A percentile compares a stretch with the other conserved stretches of the same genome.
Conservation (phyloP, 2,888 invertebrate genomes). For the Chrysolina americana region DNA sequence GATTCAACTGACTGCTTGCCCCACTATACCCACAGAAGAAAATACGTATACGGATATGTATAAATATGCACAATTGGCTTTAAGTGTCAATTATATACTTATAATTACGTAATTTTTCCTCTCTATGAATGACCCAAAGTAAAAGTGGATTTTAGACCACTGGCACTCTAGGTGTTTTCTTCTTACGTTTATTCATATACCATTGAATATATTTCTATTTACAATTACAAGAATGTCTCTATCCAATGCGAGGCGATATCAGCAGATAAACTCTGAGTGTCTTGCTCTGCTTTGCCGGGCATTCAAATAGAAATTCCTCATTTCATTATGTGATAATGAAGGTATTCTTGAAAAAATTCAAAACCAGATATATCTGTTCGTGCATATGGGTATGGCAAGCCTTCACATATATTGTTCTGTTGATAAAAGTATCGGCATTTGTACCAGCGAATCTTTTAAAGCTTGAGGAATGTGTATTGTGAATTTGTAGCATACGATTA, state of each 20-base stretch:
- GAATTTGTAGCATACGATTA: conserved; percentile 9
- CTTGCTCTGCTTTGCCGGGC: conserved; percentile 23
- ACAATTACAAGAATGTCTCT: conserved; percentile 50
- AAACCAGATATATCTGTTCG: conserved; percentile 33
- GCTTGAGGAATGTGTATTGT: conserved; percentile 21
- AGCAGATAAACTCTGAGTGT: conserved; percentile 25
- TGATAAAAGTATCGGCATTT: conserved; percentile 30
- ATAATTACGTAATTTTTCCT: no score
- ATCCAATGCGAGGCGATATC: conserved; percentile 32
- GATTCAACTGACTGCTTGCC: no score
- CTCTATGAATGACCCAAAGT: background rate
- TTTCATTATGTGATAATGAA: conserved; percentile 56
- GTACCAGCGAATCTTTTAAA: conserved; percentile 13
- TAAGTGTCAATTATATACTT: no score
- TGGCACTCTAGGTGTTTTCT: background rate
- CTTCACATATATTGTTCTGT: conserved; percentile 28
- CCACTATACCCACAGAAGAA: no score
- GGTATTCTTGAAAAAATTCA: conserved; percentile 47
- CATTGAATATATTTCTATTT: conserved; percentile 17
- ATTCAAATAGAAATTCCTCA: conserved; percentile 47
- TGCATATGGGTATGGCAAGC: conserved; percentile 26
- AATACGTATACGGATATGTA: no score
- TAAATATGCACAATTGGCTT: no score
- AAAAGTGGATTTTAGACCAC: background rate
- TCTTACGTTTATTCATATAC: background rate